Evolutionary conservation across 1,140 invertebrate genomes (phyloP), one percentile per base, ranked within the genome.

Genomic region (Macrotrachela quadricornifera): DNA sequence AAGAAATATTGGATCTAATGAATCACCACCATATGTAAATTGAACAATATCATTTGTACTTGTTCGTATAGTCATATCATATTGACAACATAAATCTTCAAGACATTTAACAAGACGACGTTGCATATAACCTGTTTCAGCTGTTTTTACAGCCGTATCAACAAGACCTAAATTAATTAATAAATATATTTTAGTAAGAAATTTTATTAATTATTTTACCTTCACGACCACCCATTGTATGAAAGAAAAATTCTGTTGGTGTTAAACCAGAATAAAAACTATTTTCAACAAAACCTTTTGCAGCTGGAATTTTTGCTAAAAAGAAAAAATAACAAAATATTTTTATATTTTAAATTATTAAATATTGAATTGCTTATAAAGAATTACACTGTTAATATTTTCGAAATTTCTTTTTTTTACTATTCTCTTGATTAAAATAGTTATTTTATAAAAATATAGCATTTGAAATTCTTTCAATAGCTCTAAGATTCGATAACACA

Each of bases 101-200:
- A 94, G 71, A 10, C 80, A 82, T 77, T 97, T 97, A 0, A 99
- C 85, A 21, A 97, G 74, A 63, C 92, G 73, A 46, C 92, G 71
- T 71, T 99, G 92, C 80, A 99, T 85, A 69, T 99, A 99, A 6
- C 75, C 74, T 42, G 92, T 99, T 71, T 99, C 92, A 0, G 92
- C 92, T 14, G 92, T 99, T 73, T 99, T 97, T 0, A 99, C 92
- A 36, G 92, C 92, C 0, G 92, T 97, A 73, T 99, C 92, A 0
- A 97, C 88, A 37, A 99, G 74, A 66, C 92, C 85, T 60, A 36
- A 8, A 30, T 30, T 8, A 52, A n/a, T n/a, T 49, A 10, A 54
- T 50, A 12, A 18, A 51, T 6, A 46, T 16, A 6, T 44, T 6
- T 13, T n/a, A n/a, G n/a, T 14, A 42, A 42, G 2, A 6, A 4